Base-by-base conservation (phyloP, 2,888 invertebrate species). In the Drosophila macrospina region DNA sequence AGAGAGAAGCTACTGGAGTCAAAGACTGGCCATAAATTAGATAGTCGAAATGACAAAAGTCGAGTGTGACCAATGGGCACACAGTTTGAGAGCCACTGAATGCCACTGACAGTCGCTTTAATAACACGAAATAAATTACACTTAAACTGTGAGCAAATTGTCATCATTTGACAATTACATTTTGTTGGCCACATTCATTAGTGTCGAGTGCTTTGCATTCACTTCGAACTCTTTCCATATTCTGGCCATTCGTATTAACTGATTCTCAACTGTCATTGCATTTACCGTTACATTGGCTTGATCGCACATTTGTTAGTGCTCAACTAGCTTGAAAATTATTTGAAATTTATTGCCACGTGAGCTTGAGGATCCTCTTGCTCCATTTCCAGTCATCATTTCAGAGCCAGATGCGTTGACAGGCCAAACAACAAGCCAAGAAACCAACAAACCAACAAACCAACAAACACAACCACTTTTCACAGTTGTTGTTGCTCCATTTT, bases 401-500 rank as follows among this genome's bases (percentile, higher is more conserved):
- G 41, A 55, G 56, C 63, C 59, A 54, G 81, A 77, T 78, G 81
- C 86, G 82, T 82, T 85, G 86, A 80, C 80, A 83, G 70, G 51
- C 73, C 77, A 66, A 64, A 51, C 41, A 52, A 61, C n/a, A n/a
- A n/a, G n/a, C n/a, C n/a, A n/a, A n/a, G n/a, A n/a, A n/a, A n/a
- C n/a, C n/a, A n/a, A n/a, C n/a, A n/a, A n/a, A n/a, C n/a, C n/a
- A n/a, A n/a, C n/a, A n/a, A n/a, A n/a, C n/a, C n/a, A n/a, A n/a
- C 66, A 61, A 45, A 47, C 63, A 36, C 51, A 62, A 51, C 67
- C 47, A 60, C 66, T 67, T 71, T 56, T 67, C 59, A 41, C 24
- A 54, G 52, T 55, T 72, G 69, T 63, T 70, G 70, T 66, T 84
- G 87, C 82, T 85, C 85, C 87, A 84, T 85, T 87, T 87, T 85